Conservation (phyloP, 2,888 invertebrate genomes). For the Heliconius charithonia region DNA sequence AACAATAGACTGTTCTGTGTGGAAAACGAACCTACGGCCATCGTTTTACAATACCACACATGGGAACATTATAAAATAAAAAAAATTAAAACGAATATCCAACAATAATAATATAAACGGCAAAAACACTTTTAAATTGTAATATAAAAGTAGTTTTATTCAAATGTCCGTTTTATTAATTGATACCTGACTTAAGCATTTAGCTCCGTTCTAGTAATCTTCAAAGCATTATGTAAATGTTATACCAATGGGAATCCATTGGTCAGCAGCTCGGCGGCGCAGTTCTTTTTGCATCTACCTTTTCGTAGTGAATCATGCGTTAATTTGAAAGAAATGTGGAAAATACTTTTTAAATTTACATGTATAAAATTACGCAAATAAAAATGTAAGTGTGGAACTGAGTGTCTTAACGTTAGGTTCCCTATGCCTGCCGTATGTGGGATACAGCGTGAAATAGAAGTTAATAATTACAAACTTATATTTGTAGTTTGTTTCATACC, state of each 20-base stretch:
- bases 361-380: no score
- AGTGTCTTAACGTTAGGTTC: no score
- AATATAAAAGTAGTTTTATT: neutral
- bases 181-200: neutral
- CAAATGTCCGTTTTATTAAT: neutral
- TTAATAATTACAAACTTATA: no score
- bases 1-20: no score
- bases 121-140: neutral
- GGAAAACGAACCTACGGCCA: no score
- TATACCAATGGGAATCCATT: neutral
- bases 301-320: slow-evolving; percentile 15
- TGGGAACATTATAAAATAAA: no score
- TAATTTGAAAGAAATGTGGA: slow-evolving; percentile 3
- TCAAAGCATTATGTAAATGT: slow-evolving; percentile 23
- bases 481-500: no score
- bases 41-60: no score
- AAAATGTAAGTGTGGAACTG: no score
- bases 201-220: slow-evolving; percentile 9
- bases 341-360: neutral
- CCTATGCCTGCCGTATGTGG: no score
- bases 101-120: neutral
- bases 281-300: slow-evolving; percentile 1
- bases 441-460: no score
- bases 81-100: no score
- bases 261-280: slow-evolving; percentile 6